Percentiles rank a stretch among this genome's conserved stretches.
phyloP scores from a whole-genome alignment of 2,797 vertebrate species.

The Manis javanica region DNA sequence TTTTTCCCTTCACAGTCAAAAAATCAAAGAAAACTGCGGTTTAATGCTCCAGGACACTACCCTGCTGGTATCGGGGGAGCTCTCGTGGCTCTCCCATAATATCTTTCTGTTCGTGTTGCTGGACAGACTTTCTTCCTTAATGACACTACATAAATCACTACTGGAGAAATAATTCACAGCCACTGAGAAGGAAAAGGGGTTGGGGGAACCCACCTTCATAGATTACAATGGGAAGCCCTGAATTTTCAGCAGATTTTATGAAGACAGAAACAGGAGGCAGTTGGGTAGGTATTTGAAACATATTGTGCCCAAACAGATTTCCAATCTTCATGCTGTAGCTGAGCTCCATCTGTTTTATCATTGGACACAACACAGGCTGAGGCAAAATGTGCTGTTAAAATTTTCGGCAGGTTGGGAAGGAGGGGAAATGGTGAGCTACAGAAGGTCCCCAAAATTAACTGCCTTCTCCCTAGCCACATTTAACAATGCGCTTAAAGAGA shows the following conservation, averaged over 20 bases:
- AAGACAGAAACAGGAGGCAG: slow-evolving; percentile 74
- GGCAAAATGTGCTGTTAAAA: slow-evolving; percentile 76
- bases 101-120: background rate
- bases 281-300: slow-evolving; percentile 68
- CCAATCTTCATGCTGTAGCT: slow-evolving; percentile 64
- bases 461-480: slow-evolving; percentile 64
- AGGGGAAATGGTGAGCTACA: background rate
- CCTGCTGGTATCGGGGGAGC: background rate
- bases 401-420: slow-evolving; percentile 57
- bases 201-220: slow-evolving; percentile 50
- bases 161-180: slow-evolving; percentile 69
- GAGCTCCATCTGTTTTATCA: slow-evolving; percentile 80
- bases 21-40: slow-evolving; percentile 55
- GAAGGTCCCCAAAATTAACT: slow-evolving; percentile 71
- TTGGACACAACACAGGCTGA: slow-evolving; percentile 63
- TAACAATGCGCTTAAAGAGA: background rate
- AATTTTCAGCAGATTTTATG: slow-evolving; percentile 65
- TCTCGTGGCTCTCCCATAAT: background rate
- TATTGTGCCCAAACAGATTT: slow-evolving; percentile 67
- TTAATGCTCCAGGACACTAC: background rate
- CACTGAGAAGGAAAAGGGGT: background rate
- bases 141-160: slow-evolving; percentile 32
- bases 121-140: background rate
- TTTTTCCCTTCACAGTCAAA: slow-evolving; percentile 38
- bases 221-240: slow-evolving; percentile 55